A percentile compares a stretch with the other conserved stretches of the same genome.
Conservation (phyloP, 2,113 vertebrate species). For the Prietella phreatophila region DNA sequence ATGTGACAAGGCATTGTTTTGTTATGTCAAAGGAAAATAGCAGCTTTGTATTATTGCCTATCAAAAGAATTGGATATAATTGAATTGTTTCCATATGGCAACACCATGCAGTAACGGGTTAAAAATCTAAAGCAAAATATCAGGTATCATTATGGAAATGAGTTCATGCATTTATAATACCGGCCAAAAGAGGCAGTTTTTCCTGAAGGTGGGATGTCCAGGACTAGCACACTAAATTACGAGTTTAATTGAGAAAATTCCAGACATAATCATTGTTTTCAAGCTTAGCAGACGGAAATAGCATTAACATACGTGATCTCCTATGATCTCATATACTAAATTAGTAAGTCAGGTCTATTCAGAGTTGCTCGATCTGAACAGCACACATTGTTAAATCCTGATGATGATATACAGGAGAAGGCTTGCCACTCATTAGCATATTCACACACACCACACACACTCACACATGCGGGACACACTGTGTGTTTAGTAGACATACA, state of each 20-base stretch:
- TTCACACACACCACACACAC: not conserved
- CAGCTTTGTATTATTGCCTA: too few relatives aligned
- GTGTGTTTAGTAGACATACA: slow-evolving; percentile 6
- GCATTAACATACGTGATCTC: not conserved
- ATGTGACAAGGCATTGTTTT: too few relatives aligned
- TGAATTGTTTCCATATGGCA: too few relatives aligned
- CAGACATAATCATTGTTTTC: not conserved
- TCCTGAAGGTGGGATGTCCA: not conserved
- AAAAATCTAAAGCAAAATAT: not conserved
- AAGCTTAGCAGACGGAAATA: not conserved
- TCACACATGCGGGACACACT: not conserved
- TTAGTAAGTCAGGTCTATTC: not conserved
- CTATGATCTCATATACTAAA: not conserved
- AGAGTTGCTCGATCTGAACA: not conserved
- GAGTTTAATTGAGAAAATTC: not conserved
- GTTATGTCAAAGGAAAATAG: too few relatives aligned
- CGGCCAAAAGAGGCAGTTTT: not conserved
- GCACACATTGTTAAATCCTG: slow-evolving; percentile 13
- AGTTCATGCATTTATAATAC: not conserved
- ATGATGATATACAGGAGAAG: slow-evolving; percentile 17
- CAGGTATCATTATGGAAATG: not conserved
- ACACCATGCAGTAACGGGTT: too few relatives aligned
- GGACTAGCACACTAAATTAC: not conserved
- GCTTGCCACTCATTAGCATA: slow-evolving; percentile 19
- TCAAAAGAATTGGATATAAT: too few relatives aligned